Evolutionary conservation across 2,113 vertebrate species (phyloP).

Genomic region (Fregetta grallaria): DNA sequence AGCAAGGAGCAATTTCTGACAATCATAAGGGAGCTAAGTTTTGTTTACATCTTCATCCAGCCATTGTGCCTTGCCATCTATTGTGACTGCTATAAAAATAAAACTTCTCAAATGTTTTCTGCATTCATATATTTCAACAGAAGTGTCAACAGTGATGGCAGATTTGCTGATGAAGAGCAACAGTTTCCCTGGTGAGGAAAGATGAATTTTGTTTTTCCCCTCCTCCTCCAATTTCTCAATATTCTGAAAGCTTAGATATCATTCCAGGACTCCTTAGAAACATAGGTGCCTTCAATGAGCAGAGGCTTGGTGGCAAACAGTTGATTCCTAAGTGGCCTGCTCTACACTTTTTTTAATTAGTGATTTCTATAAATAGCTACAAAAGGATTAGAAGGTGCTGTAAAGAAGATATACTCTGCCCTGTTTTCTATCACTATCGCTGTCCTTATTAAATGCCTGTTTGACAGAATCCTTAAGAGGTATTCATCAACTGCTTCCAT

Average conservation of each 20-base stretch:
- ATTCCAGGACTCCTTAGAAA: not conserved
- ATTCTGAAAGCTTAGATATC: slow-evolving; percentile 8
- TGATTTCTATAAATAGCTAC: not conserved
- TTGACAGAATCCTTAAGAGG: not conserved
- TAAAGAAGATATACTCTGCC: not conserved
- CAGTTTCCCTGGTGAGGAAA: slow-evolving; percentile 16
- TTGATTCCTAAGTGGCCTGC: not conserved
- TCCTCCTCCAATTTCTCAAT: not conserved
- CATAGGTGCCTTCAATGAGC: not conserved
- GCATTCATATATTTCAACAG: slow-evolving; percentile 23
- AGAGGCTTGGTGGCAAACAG: not conserved
- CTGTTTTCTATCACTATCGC: not conserved
- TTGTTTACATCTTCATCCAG: slow-evolving; percentile 29
- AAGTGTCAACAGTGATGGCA: slow-evolving; percentile 12
- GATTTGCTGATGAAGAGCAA: slow-evolving; percentile 38
- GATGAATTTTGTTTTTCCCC: not conserved
- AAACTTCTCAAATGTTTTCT: slow-evolving; percentile 40
- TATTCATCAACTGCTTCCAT: not conserved
- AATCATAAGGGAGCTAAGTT: not conserved
- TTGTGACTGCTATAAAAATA: slow-evolving; percentile 42
- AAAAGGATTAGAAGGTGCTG: not conserved
- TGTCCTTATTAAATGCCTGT: not conserved
- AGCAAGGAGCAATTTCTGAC: not conserved
- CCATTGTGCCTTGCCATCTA: slow-evolving; percentile 21
- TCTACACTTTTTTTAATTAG: not conserved